Conservation (phyloP, 2,113 vertebrate genomes). For the Petrocephalus zakoni region DNA sequence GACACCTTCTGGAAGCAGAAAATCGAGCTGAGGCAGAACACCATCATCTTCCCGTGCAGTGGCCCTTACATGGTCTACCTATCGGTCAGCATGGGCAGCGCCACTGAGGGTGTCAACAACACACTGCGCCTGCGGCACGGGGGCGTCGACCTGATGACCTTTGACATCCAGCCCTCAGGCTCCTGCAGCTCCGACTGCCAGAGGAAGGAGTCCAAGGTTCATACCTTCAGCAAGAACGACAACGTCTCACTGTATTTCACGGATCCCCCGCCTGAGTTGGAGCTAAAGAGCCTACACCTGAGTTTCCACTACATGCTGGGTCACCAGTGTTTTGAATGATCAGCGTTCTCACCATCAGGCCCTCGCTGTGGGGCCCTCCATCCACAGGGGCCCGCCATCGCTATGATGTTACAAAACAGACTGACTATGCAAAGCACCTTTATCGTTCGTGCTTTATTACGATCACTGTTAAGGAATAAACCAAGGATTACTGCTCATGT, state of each 20-base stretch:
- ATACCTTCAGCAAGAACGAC: constrained; percentile 21
- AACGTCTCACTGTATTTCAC: constrained; percentile 14
- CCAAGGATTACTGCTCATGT: background rate
- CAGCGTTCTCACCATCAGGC: background rate
- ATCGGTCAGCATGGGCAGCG: background rate
- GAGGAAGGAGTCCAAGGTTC: constrained; percentile 13
- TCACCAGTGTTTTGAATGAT: constrained; percentile 6
- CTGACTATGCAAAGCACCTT: background rate
- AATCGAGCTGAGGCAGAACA: constrained; percentile 24
- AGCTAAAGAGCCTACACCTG: constrained; percentile 13
- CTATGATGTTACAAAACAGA: background rate
- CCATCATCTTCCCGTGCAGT: background rate
- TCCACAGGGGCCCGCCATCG: background rate
- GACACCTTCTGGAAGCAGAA: constrained; percentile 16
- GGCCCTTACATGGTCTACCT: constrained; percentile 40
- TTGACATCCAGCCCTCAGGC: background rate
- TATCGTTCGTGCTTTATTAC: background rate
- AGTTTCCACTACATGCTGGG: constrained; percentile 39
- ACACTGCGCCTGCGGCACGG: constrained; percentile 19
- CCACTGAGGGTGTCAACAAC: accelerated
- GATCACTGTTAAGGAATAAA: background rate
- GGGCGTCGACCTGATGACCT: background rate
- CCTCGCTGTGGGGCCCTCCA: background rate
- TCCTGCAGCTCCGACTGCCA: background rate
- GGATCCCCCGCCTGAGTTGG: accelerated